phyloP scores from a whole-genome alignment of 2,113 vertebrate genomes.

The Xenus cinereus region DNA sequence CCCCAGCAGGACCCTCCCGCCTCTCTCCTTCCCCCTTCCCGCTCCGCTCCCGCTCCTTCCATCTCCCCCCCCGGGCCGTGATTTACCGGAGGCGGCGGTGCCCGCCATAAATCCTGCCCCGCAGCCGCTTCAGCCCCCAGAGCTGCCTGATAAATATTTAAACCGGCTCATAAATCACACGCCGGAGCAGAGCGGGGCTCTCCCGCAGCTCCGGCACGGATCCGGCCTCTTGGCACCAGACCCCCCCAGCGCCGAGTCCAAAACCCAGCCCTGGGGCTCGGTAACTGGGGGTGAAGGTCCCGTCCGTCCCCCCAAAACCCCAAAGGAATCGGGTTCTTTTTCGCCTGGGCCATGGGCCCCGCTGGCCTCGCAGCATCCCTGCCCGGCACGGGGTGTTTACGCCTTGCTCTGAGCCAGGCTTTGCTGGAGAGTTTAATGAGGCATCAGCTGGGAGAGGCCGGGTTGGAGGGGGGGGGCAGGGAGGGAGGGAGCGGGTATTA shows the following conservation, averaged over 20 bases:
- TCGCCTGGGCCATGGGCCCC: background rate
- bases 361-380: background rate
- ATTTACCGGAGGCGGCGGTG: background rate
- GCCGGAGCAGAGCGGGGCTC: background rate
- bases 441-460: background rate
- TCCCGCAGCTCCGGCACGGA: background rate
- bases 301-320: accelerated
- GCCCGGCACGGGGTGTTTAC: accelerated
- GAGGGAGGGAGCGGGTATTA: background rate
- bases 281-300: too few species aligned
- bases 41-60: accelerated
- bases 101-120: background rate
- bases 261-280: too few species aligned
- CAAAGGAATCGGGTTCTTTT: background rate
- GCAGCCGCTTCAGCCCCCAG: background rate
- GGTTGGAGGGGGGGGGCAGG: background rate
- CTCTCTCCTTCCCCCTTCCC: background rate
- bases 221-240: background rate
- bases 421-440: background rate
- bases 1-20: background rate
- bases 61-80: background rate
- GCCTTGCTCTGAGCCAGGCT: background rate
- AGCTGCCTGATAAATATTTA: background rate
- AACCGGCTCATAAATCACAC: background rate
- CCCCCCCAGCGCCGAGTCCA: too few species aligned